phyloP scores from a whole-genome alignment of 2,888 invertebrate genomes.

The Tenthredo notha region DNA sequence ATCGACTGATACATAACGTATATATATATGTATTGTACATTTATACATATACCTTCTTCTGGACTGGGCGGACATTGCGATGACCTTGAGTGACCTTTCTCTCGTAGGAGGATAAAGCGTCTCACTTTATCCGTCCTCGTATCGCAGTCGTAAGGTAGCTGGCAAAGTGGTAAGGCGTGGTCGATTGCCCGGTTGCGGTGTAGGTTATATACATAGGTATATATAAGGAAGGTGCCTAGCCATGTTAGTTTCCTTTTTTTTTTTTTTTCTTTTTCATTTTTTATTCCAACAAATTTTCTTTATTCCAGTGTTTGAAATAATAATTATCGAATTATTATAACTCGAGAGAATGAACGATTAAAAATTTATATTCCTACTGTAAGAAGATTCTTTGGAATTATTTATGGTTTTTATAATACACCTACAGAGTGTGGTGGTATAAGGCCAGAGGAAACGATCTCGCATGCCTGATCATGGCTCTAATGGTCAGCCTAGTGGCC shows the following conservation, averaged over 20 bases:
- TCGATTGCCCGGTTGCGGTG: constrained; percentile 74
- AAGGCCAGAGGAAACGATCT: background rate
- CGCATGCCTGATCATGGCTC: constrained; percentile 13
- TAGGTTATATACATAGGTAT: constrained; percentile 17
- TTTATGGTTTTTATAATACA: constrained; percentile 3
- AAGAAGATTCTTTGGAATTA: background rate
- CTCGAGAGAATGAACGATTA: background rate
- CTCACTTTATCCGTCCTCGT: constrained; percentile 48
- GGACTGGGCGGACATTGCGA: constrained; percentile 44
- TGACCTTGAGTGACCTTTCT: constrained; percentile 49
- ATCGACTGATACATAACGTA: background rate
- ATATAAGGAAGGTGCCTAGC: background rate
- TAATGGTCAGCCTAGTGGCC: background rate
- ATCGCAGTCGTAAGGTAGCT: constrained; percentile 65
- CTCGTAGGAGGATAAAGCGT: constrained; percentile 49
- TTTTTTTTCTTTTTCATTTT: background rate
- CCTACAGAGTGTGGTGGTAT: background rate
- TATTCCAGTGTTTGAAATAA: no score
- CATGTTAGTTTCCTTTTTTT: background rate
- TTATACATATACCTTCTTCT: background rate
- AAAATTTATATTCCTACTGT: background rate
- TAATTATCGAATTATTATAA: no score
- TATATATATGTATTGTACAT: background rate
- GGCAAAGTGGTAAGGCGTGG: constrained; percentile 76
- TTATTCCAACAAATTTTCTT: no score